Percentiles rank a stretch among this genome's conserved stretches.
Conservation (phyloP, 2,888 invertebrate species). For the Chalcis sispes region DNA sequence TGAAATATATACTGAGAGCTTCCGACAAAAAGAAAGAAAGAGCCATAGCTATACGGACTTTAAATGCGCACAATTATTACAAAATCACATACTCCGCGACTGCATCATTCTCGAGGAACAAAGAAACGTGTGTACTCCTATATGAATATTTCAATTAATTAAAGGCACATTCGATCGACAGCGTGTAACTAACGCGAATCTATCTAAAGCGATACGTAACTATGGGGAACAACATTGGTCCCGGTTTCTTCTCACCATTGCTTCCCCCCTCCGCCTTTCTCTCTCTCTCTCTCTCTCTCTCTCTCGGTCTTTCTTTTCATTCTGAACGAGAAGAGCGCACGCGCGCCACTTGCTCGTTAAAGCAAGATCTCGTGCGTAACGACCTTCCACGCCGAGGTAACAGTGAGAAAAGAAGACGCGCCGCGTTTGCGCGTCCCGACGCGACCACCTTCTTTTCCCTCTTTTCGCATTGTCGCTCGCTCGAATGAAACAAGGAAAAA, state of each 20-base stretch:
- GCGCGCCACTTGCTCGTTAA: conserved; percentile 59
- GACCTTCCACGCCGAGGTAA: conserved; percentile 50
- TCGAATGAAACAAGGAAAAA: background rate
- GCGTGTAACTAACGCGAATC: background rate
- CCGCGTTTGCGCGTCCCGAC: background rate
- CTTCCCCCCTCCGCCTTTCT: background rate
- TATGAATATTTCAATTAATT: conserved; percentile 45
- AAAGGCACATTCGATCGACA: conserved; percentile 43
- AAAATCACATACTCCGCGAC: background rate
- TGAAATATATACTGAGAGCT: too few relatives aligned
- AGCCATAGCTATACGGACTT: background rate
- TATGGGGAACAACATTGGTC: background rate
- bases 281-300: background rate
- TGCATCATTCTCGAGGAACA: background rate
- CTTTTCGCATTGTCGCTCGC: conserved; percentile 33
- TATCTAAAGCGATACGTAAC: too few relatives aligned
- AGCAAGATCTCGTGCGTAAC: conserved; percentile 62
- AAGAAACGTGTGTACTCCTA: background rate
- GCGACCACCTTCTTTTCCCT: background rate
- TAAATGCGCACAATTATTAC: background rate
- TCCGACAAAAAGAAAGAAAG: too few relatives aligned
- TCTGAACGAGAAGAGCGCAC: background rate
- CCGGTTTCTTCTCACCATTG: background rate
- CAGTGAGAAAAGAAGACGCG: conserved; percentile 33
- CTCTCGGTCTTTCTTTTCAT: conserved; percentile 24